Evolutionary conservation across 2,888 invertebrate genomes (phyloP).

Genomic region (Elmis aenea): DNA sequence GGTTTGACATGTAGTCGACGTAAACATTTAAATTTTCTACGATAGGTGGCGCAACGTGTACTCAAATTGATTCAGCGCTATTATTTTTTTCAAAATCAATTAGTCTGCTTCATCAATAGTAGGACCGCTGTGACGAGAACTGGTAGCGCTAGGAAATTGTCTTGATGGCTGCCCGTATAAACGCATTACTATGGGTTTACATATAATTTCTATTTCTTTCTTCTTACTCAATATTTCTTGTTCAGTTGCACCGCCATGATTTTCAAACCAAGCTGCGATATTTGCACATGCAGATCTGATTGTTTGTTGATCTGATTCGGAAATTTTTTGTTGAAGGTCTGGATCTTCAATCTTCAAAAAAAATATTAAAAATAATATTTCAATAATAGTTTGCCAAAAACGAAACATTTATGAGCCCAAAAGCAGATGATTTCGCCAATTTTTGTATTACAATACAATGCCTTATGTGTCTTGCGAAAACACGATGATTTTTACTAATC

Average conservation of each 20-base stretch:
- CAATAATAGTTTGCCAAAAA: background rate
- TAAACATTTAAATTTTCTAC: background rate
- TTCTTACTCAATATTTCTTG: constrained; percentile 57
- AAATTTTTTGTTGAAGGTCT: constrained; percentile 51
- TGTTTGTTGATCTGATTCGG: constrained; percentile 46
- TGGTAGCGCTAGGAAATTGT: constrained; percentile 25
- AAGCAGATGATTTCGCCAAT: too few relatives aligned
- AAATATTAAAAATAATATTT: background rate
- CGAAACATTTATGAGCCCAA: too few relatives aligned
- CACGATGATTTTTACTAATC: too few relatives aligned
- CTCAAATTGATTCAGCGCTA: too few relatives aligned
- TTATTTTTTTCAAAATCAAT: constrained; percentile 4
- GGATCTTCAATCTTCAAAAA: constrained; percentile 29
- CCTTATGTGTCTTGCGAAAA: too few relatives aligned
- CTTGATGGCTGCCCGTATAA: constrained; percentile 28
- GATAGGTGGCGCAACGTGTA: too few relatives aligned
- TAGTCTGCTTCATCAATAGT: constrained; percentile 37
- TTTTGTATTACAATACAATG: too few relatives aligned
- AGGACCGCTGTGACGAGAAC: constrained; percentile 26
- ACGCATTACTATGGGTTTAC: constrained; percentile 52
- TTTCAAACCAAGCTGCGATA: constrained; percentile 62
- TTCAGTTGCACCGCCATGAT: constrained; percentile 53
- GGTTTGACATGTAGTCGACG: background rate
- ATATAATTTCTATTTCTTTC: constrained; percentile 55
- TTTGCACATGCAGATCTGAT: constrained; percentile 51